Evolutionary conservation across 2,888 invertebrate species (phyloP), one percentile per base, ranked within the genome.

Genomic region (Platycnemis pennipes): DNA sequence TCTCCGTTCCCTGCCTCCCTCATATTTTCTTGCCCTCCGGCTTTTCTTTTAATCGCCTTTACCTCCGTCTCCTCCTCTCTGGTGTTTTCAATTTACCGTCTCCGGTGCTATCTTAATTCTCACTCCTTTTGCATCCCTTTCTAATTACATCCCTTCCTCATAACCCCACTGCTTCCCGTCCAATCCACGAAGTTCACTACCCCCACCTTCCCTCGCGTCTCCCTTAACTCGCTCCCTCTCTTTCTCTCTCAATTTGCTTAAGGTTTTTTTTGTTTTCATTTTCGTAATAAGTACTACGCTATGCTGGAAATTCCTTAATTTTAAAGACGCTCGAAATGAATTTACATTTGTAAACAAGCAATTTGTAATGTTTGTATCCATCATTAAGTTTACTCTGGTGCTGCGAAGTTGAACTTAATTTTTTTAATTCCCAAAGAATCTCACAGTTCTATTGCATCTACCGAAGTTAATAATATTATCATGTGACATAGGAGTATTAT

Each of bases 81-180:
- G 77, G 31, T 77, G 77, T 77, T 77, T 77, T 77, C 37, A 77
- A 77, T 77, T 77, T 77, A 77, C 77, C 31, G 77, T 77, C 63
- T 26, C 63, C 3, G 63, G 26, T 63, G 63, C 63, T n/a, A 26
- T 63, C 77, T 77, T 77, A 77, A 77, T 77, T 77, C 37, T 77
- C 77, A 37, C 77, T 37, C 37, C 77, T 77, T 77, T 77, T 77
- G 77, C 77, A 77, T 77, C 87, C n/a, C 45, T n/a, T 87, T 26
- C 87, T 45, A 44, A 46, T 46, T 44, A 44, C 87, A 26, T 46
- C 45, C 46, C 26, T 46, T 45, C 46, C 45, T 37, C 45, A 44
- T 87, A n/a, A 87, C 26, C 87, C 22, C 13, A 44, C 46, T 26
- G n/a, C 46, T 46, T 0, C 87, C n/a, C 45, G 7, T 3, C 87